These are phyloP conservation scores for Pyrrhia umbra DNA, from an alignment of 2,888 invertebrate species.

Conservation along the genomic window DNA sequence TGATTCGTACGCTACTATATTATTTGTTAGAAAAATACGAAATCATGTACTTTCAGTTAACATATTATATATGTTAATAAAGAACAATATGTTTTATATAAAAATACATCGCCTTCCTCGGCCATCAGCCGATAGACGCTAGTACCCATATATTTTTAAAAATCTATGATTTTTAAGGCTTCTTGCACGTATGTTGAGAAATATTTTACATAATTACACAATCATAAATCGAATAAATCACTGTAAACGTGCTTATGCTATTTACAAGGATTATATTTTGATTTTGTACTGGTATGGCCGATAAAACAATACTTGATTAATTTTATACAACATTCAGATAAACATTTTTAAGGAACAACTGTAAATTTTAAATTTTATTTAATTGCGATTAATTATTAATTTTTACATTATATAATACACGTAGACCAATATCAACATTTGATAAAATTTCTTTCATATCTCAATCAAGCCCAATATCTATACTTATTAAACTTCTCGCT, in stretches of 20 bases:
- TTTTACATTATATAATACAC: conserved; percentile 71
- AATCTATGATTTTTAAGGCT: conserved; percentile 90
- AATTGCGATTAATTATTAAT: conserved; percentile 67
- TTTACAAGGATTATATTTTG: conserved; percentile 81
- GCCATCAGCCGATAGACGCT: conserved; percentile 84
- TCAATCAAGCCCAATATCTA: conserved; percentile 71
- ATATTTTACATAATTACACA: conserved; percentile 86
- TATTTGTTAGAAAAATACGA: conserved; percentile 89
- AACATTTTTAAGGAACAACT: conserved; percentile 77
- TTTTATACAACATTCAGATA: conserved; percentile 80
- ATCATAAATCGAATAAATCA: conserved; percentile 85
- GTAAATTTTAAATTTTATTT: conserved; percentile 74
- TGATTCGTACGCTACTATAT: conserved; percentile 83
- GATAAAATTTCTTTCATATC: conserved; percentile 77
- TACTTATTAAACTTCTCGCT: conserved; percentile 48
- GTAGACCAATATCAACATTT: conserved; percentile 78
- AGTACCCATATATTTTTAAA: conserved; percentile 87
- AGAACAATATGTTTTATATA: conserved; percentile 90
- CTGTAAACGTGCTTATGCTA: conserved; percentile 83
- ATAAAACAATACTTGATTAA: conserved; percentile 78
- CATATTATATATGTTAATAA: conserved; percentile 90
- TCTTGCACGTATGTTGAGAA: conserved; percentile 86
- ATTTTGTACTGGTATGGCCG: conserved; percentile 88
- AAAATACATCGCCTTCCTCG: conserved; percentile 88
- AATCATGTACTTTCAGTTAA: conserved; percentile 89